Percentiles rank a stretch among this genome's conserved stretches.
Conservation (phyloP, 2,113 vertebrate genomes). For the Notothenia rossii region DNA sequence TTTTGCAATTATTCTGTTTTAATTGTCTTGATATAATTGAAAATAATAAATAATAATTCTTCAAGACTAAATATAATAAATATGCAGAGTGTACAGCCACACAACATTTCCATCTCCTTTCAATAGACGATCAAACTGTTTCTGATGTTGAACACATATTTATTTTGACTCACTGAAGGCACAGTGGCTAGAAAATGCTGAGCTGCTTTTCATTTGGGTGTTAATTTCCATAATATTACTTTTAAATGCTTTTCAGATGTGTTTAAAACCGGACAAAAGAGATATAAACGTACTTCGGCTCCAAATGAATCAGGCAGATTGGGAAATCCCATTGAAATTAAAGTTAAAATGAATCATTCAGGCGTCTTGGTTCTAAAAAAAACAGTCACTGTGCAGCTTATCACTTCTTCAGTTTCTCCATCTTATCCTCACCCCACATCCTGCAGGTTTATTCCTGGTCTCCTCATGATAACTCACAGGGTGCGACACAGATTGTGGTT, state of each 20-base stretch:
- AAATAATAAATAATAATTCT: no score
- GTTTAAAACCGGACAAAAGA: not conserved
- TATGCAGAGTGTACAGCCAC: no score
- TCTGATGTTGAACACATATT: not conserved
- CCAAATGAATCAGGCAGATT: not conserved
- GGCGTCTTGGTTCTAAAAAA: not conserved
- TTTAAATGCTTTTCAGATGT: not conserved
- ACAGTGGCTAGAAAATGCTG: no score
- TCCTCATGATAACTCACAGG: conserved; percentile 35
- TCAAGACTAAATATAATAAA: no score
- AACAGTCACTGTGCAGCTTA: not conserved
- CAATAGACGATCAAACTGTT: not conserved
- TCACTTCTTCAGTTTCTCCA: not conserved
- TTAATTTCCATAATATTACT: not conserved
- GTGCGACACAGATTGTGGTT: conserved; percentile 36
- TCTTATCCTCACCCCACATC: conserved; percentile 1
- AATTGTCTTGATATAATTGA: no score
- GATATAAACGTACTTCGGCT: not conserved
- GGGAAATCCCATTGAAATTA: not conserved
- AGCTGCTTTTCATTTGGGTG: not conserved
- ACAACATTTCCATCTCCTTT: not conserved
- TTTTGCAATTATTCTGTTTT: no score
- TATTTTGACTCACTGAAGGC: not conserved
- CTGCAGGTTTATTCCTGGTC: conserved; percentile 34
- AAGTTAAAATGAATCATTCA: not conserved